phyloP scores from a whole-genome alignment of 2,888 invertebrate genomes.

The Drosophila limbata region DNA sequence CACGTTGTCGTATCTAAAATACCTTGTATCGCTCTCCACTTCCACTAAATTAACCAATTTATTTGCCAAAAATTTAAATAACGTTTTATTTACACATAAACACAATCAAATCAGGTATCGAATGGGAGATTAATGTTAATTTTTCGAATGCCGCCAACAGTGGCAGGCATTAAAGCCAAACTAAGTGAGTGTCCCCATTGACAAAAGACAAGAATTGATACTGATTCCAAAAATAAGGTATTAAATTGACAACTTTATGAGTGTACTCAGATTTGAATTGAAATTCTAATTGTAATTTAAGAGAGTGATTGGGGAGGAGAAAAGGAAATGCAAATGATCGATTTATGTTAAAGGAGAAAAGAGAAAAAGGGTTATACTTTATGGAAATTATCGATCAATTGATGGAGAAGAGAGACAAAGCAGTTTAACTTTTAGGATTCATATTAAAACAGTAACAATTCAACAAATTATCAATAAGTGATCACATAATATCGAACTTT shows the following conservation, averaged over 20 bases:
- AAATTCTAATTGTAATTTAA: conserved; percentile 47
- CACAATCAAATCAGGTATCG: conserved; percentile 58
- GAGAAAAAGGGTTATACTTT: conserved; percentile 13
- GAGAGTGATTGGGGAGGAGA: background rate
- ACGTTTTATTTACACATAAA: conserved; percentile 62
- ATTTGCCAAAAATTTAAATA: conserved; percentile 51
- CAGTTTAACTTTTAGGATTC: conserved; percentile 18
- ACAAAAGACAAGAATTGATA: conserved; percentile 14
- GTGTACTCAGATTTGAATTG: background rate
- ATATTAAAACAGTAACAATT: conserved; percentile 14
- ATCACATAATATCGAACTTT: conserved; percentile 18
- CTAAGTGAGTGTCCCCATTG: conserved; percentile 35
- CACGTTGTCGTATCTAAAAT: background rate
- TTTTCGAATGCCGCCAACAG: conserved; percentile 43
- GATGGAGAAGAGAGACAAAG: background rate
- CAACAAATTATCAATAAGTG: conserved; percentile 58
- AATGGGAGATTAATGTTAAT: conserved; percentile 68
- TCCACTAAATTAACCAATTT: conserved; percentile 56
- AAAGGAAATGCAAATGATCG: background rate
- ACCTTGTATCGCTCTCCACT: conserved; percentile 19
- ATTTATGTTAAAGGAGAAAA: too few relatives aligned
- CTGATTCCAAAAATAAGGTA: background rate
- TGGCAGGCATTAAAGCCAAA: conserved; percentile 54
- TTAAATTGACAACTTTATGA: conserved; percentile 12
- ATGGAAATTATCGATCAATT: conserved; percentile 56